A percentile compares a stretch with the other conserved stretches of the same genome.
These are phyloP conservation scores for Pipa parva DNA, from an alignment of 2,113 vertebrate genomes.

Conservation along the genomic window DNA sequence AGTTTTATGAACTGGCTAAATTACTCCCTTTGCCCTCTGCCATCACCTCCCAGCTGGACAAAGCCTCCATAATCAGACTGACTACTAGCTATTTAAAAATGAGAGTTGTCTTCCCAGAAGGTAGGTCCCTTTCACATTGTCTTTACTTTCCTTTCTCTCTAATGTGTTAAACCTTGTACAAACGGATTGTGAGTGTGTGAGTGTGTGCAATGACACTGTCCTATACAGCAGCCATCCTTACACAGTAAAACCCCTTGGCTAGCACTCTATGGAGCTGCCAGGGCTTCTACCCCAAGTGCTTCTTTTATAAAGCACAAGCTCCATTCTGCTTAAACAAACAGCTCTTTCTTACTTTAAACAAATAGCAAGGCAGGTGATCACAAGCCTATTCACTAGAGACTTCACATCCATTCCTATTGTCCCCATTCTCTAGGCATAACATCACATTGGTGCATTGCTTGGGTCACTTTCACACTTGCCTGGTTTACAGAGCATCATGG, in stretches of 20 bases:
- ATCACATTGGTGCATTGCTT: no score
- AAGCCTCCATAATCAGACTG: constrained; percentile 96
- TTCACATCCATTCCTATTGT: no score
- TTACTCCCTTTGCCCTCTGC: constrained; percentile 93
- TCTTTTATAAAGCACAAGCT: constrained; percentile 50
- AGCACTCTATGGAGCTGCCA: constrained; percentile 43
- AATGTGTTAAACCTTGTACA: constrained; percentile 18
- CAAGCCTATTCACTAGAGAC: no score
- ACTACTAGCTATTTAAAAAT: constrained; percentile 98
- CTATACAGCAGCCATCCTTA: neutral
- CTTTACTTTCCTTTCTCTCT: constrained; percentile 40
- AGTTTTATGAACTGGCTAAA: constrained; percentile 98
- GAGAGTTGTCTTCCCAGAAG: constrained; percentile 94
- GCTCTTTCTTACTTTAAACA: constrained; percentile 24
- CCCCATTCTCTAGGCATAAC: no score
- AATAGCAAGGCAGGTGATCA: no score
- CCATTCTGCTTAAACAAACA: constrained; percentile 51
- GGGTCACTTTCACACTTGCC: no score
- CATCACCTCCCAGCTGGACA: constrained; percentile 98
- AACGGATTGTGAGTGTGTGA: neutral
- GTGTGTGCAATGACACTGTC: neutral
- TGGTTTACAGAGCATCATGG: no score
- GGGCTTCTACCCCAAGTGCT: constrained; percentile 41
- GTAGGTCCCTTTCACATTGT: constrained; percentile 59
- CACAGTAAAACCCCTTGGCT: constrained; percentile 38